Evolutionary conservation across 2,797 vertebrate genomes (phyloP), one percentile per base, ranked within the genome.

Genomic region (Zalophus californianus): DNA sequence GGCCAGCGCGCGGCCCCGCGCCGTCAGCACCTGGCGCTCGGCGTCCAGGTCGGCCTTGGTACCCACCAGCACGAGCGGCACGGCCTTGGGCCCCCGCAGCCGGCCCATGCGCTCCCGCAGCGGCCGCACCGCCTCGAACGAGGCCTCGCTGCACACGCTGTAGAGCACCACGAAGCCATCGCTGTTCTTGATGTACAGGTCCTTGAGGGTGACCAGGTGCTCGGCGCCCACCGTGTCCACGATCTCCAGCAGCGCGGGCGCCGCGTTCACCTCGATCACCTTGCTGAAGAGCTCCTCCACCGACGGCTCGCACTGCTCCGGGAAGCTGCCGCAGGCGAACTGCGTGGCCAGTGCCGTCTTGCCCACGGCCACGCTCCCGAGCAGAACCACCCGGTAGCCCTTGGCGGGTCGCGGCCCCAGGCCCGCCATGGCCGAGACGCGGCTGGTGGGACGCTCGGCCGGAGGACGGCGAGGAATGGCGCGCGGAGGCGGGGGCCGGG

Each of bases 21-120:
- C 99, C 20, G 99, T 99, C 82, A 99, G 98, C 95, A 99, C 99
- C 97, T 99, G 99, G 96, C 99, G 99, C 35, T 99, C 99, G 93
- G 99, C 98, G 29, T 99, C 98, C 92, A 99, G 98, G 98, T 99
- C 99, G 7, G 99, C 99, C 99, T 99, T 99, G 0, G 99, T 99
- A 91, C 99, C 99, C 72, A 99, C 99, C 0, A 99, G 98, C 82
- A 99, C 98, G 32, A 99, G 87, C 1, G 99, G 99, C 0, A 99
- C 98, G 14, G 99, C 98, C 91, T 64, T 32, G 0, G 99, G 99
- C 96, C 99, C 99, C 70, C 99, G 99, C 1, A 99, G 99, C 7
- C 99, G 98, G 97, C 99, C 99, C 98, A 99, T 99, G 0, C 99
- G 99, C 44, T 99, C 98, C 99, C 99, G 99, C 97, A 99, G 99